Evolutionary conservation across 2,888 invertebrate species (phyloP), one percentile per base, ranked within the genome.

Genomic region (Agriopis aurantiaria): DNA sequence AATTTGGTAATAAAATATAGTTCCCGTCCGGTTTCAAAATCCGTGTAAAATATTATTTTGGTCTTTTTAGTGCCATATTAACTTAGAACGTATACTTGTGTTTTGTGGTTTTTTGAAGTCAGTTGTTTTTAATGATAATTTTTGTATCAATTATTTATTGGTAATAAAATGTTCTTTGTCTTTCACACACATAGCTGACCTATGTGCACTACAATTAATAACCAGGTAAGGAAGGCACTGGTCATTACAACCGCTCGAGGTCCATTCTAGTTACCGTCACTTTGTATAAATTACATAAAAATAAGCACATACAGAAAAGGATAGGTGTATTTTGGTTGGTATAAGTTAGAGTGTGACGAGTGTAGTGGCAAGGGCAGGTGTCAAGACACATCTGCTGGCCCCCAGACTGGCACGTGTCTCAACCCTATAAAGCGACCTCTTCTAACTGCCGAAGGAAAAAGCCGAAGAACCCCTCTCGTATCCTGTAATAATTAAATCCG

Each of bases 251-350:
- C 89, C 85, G 90, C 89, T 85, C 86, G 85, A 86, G 89, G 89
- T 87, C 88, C 91, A 90, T 91, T 91, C 93, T 93, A 93, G 91
- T 92, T 92, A 92, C 93, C 91, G 88, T 91, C 91, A 92, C 89
- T 90, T 89, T 88, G 91, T 92, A 93, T 93, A 93, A 92, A 93
- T 92, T 94, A 92, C 91, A 92, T 92, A 91, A 93, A 92, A 94
- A 92, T 93, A 92, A 92, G 92, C 88, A 88, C 89, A 86, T 84
- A 82, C 67, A 83, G 90, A 92, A 66, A 85, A 80, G 85, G 93
- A 93, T 84, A 76, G 86, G 69, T 72, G 76, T 88, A 91, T 87
- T 58, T 74, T 80, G 79, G 81, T 80, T 80, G 74, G 80, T 82
- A 69, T 80, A 75, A 74, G 85, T 80, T 81, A 86, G 91, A 92